Conservation (phyloP, 2,113 vertebrate species). For the Casuarius casuarius region DNA sequence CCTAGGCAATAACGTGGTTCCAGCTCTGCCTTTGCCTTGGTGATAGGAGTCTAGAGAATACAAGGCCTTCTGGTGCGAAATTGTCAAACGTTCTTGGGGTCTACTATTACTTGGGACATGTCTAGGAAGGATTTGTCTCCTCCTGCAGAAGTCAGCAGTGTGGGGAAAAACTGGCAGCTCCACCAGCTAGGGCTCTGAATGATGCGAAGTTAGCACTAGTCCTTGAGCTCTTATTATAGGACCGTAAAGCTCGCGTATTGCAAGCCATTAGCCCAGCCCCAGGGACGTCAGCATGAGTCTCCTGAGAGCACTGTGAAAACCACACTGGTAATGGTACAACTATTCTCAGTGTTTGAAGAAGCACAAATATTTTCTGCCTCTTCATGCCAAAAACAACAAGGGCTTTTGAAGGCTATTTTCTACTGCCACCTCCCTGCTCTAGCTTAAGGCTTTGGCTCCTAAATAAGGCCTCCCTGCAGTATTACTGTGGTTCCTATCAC, state of each 20-base stretch:
- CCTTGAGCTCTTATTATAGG: not conserved
- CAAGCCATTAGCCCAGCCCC: not conserved
- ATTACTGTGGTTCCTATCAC: not conserved
- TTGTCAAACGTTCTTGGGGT: not conserved
- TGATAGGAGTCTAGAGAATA: not conserved
- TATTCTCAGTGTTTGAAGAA: not conserved
- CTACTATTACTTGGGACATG: accelerated
- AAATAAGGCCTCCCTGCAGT: not conserved
- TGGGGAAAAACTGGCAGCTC: not conserved
- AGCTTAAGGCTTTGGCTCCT: not conserved
- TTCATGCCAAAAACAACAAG: constrained; percentile 42
- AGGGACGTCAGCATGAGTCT: not conserved
- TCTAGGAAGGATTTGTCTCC: not conserved
- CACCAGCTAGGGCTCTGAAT: not conserved
- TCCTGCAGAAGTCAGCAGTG: not conserved
- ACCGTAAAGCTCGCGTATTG: accelerated
- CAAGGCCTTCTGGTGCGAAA: accelerated
- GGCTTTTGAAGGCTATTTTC: not conserved
- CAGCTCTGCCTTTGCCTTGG: not conserved
- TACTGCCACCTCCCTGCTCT: not conserved
- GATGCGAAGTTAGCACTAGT: accelerated
- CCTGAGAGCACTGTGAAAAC: not conserved
- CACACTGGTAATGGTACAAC: not conserved
- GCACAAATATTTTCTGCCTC: constrained; percentile 30
- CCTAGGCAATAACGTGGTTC: accelerated